Base-by-base conservation (phyloP, 2,113 vertebrate genomes). In the Pelobates fuscus region DNA sequence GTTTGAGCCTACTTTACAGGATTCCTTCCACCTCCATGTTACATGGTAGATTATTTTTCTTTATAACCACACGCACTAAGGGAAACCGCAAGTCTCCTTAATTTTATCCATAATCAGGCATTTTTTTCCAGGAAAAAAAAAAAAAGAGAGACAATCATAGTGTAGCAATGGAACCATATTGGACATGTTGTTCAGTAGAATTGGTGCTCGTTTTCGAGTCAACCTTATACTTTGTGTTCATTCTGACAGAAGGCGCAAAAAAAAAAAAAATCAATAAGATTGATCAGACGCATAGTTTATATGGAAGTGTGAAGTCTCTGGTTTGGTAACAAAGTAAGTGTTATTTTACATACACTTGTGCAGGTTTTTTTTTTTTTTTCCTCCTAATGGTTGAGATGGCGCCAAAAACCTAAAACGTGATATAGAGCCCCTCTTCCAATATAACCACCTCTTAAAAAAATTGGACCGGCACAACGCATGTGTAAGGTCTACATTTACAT, bases 251-350 rank as follows among this genome's bases (percentile, higher is more conserved):
- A 78, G 74, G 68, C 73, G 73, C 64, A 67, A 78, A 81, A 79
- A 54, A 32, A 79, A 80, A 30, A 63, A 78, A 81, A 86, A 86
- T 89, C 89, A 82, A 82, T 87, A 82, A 57, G 52, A 85, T 78
- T 70, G 83, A 86, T 84, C 77, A 24, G 29, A 74, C 67, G 69
- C 54, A 52, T 68, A 25, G 44, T 52, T 79, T 72, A 66, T 59
- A 70, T 14, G 37, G 25, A 61, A 69, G 71, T 77, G 66, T 67
- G 23, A 44, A 81, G 78, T 62, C 78, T 79, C 79, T 77, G 46
- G 43, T 25, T 30, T 43, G 30, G 18, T 76, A 77, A 70, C 57
- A 75, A n/a, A 54, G n/a, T n/a, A n/a, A n/a, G 30, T 10, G 49
- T 23, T 68, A 70, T 52, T 79, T 83, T 73, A 78, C 64, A 80